These are phyloP conservation scores for Mamestra brassicae DNA, from an alignment of 2,888 invertebrate species.

Conservation along the genomic window DNA sequence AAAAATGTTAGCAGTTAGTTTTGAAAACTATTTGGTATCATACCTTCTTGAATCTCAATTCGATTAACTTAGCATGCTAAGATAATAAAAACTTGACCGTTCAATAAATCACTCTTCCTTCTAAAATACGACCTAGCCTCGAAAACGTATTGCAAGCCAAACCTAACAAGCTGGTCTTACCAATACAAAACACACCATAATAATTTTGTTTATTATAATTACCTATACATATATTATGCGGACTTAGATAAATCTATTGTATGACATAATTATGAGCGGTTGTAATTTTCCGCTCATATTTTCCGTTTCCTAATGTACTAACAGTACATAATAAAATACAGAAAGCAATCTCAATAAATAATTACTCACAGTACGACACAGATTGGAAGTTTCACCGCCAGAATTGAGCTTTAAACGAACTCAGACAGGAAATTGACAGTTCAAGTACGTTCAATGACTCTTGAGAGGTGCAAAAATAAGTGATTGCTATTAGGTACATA, in stretches of 20 bases:
- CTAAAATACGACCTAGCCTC: background rate
- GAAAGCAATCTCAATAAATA: conserved; percentile 23
- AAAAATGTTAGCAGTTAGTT: no score
- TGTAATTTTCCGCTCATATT: conserved; percentile 20
- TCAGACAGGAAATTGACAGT: background rate
- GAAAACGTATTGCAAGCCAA: background rate
- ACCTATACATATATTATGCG: background rate
- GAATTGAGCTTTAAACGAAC: background rate
- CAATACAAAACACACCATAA: conserved; percentile 1
- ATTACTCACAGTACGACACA: background rate
- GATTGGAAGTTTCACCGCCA: background rate
- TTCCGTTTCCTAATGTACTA: conserved; percentile 9
- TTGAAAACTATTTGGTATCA: no score
- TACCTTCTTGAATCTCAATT: no score
- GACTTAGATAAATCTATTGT: conserved; percentile 13
- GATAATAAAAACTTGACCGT: background rate
- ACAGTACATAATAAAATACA: conserved; percentile 13
- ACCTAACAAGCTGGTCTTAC: background rate
- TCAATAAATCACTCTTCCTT: background rate
- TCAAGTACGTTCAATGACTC: conserved; percentile 15
- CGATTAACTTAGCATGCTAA: no score
- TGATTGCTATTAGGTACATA: background rate
- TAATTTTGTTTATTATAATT: conserved; percentile 3
- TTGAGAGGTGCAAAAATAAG: background rate
- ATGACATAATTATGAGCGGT: conserved; percentile 7